phyloP scores from a whole-genome alignment of 1,140 invertebrate species.

The Phthorimaea operculella region DNA sequence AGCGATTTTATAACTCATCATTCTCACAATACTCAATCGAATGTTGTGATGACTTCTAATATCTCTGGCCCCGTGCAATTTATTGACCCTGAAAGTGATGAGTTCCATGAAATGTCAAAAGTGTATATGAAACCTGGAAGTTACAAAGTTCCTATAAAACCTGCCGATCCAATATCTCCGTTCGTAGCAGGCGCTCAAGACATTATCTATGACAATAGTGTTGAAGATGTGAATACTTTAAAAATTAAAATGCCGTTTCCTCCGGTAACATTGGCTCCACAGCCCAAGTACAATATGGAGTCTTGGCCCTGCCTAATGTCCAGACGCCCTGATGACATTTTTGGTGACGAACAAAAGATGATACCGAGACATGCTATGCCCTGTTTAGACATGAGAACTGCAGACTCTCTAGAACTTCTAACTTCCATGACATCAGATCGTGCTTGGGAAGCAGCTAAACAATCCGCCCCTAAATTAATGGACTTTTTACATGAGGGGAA shows the following conservation, averaged over 20 bases:
- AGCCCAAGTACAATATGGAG: slow-evolving; percentile 57
- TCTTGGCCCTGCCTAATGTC: slow-evolving; percentile 56
- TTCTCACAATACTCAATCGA: slow-evolving; percentile 51
- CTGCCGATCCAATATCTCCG: slow-evolving; percentile 39
- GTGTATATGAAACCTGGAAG: slow-evolving; percentile 66
- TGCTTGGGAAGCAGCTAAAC: slow-evolving; percentile 65
- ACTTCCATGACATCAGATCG: slow-evolving; percentile 53
- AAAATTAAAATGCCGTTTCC: slow-evolving; percentile 46
- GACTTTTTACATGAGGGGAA: slow-evolving; percentile 58
- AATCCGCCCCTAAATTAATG: slow-evolving; percentile 61
- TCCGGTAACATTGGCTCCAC: slow-evolving; percentile 49
- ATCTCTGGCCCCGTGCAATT: slow-evolving; percentile 64
- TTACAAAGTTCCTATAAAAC: slow-evolving; percentile 64
- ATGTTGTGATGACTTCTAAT: slow-evolving; percentile 41
- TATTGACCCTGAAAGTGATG: slow-evolving; percentile 61
- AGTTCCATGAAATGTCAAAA: slow-evolving; percentile 63
- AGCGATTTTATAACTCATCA: slow-evolving; percentile 62
- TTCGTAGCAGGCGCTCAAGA: slow-evolving; percentile 45
- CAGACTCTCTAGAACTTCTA: slow-evolving; percentile 45
- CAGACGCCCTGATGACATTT: slow-evolving; percentile 41
- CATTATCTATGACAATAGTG: slow-evolving; percentile 29
- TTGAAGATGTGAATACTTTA: slow-evolving; percentile 33
- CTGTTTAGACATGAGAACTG: slow-evolving; percentile 35
- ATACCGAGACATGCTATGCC: slow-evolving; percentile 25
- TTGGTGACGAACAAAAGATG: slow-evolving; percentile 40